Percentiles rank a stretch among this genome's conserved stretches.
phyloP scores from a whole-genome alignment of 2,888 invertebrate genomes.

The Lycaena phlaeas region DNA sequence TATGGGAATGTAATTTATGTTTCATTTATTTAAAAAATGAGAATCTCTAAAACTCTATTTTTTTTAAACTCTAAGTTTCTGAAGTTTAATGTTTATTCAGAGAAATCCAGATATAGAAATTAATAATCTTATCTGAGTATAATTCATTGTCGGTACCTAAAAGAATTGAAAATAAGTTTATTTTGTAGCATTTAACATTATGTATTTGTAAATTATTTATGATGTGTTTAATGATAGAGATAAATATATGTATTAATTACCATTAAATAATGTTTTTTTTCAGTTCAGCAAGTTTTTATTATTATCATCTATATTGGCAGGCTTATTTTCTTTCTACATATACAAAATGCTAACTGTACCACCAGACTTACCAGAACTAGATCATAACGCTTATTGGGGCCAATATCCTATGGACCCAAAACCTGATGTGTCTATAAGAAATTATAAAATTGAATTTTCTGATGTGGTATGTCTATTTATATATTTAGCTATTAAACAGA shows the following conservation, averaged over 20 bases:
- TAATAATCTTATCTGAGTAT: too few relatives aligned
- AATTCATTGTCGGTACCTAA: too few relatives aligned
- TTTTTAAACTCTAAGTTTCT: too few relatives aligned
- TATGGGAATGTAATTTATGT: too few relatives aligned
- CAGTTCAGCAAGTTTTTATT: conserved; percentile 26
- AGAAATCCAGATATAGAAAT: too few relatives aligned
- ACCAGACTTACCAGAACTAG: conserved; percentile 32
- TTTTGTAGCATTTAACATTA: too few relatives aligned
- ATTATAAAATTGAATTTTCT: conserved; percentile 74
- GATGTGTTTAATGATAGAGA: too few relatives aligned
- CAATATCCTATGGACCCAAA: conserved; percentile 48
- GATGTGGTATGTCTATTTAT: conserved; percentile 64
- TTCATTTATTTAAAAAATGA: neutral
- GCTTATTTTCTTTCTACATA: conserved; percentile 24
- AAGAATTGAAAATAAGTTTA: too few relatives aligned
- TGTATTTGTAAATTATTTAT: too few relatives aligned
- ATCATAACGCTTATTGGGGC: conserved; percentile 75
- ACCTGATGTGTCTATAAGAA: conserved; percentile 67
- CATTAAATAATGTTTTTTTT: conserved; percentile 11
- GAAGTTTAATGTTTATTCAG: too few relatives aligned
- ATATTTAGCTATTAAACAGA: neutral
- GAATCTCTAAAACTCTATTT: too few relatives aligned
- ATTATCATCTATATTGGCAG: conserved; percentile 19
- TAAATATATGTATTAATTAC: too few relatives aligned
- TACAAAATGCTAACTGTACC: conserved; percentile 22